Evolutionary conservation across 2,113 vertebrate genomes (phyloP).

Genomic region (Haemorhous mexicanus): DNA sequence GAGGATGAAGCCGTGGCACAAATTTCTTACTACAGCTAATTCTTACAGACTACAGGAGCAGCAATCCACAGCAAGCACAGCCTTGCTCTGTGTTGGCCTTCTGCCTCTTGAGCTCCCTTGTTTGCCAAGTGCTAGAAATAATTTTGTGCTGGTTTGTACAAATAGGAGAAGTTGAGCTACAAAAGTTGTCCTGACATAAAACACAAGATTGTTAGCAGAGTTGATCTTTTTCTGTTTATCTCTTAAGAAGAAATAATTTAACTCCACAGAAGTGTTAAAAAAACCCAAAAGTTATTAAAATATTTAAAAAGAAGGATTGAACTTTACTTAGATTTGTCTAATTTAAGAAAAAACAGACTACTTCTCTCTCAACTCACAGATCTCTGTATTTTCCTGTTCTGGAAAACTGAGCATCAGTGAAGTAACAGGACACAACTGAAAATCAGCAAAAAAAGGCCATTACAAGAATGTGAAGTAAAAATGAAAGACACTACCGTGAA

Average conservation of each 20-base stretch:
- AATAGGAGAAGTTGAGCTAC: not conserved
- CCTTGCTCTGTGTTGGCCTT: not conserved
- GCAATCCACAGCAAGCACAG: not conserved
- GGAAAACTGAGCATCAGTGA: not conserved
- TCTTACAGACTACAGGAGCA: not conserved
- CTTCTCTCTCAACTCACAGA: not conserved
- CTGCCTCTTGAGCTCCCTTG: not conserved
- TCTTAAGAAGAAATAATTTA: not conserved
- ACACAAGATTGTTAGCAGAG: not conserved
- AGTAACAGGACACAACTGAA: not conserved
- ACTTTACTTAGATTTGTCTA: not conserved
- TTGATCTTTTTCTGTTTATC: not conserved
- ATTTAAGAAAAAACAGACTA: not conserved
- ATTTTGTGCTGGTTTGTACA: not conserved
- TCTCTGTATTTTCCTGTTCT: not conserved
- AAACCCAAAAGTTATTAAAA: not conserved
- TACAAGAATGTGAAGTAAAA: not conserved
- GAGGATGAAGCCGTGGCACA: not conserved
- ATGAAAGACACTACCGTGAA: not conserved
- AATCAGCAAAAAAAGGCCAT: not conserved
- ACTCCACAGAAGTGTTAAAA: not conserved
- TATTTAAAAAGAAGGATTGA: not conserved
- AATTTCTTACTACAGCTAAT: not conserved
- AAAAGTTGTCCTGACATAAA: not conserved
- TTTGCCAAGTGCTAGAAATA: not conserved